These are phyloP conservation scores for Pygoscelis adeliae DNA, from an alignment of 2,113 vertebrate species.

Conservation along the genomic window DNA sequence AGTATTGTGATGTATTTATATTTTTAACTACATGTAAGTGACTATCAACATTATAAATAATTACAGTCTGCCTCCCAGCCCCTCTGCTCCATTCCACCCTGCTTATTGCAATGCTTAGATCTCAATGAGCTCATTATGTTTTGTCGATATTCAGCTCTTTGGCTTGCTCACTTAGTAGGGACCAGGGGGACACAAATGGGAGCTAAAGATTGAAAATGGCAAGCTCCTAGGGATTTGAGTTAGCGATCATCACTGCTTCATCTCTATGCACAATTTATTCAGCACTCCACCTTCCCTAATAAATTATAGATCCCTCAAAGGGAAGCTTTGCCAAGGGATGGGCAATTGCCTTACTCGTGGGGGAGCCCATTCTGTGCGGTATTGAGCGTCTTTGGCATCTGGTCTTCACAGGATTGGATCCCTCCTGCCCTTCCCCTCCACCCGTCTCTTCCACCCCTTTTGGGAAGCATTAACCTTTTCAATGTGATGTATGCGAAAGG, in stretches of 20 bases:
- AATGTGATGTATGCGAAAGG: slow-evolving; percentile 61
- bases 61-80: slow-evolving; percentile 61
- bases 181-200: slow-evolving; percentile 22
- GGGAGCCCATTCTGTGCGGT: neutral
- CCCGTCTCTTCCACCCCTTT: slow-evolving; percentile 29
- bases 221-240: slow-evolving; percentile 49
- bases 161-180: slow-evolving; percentile 39
- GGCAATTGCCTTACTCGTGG: neutral
- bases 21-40: slow-evolving; percentile 63
- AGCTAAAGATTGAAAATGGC: slow-evolving; percentile 64
- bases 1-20: slow-evolving; percentile 50
- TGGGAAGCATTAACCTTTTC: slow-evolving; percentile 70
- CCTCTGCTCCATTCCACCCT: slow-evolving; percentile 65
- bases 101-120: slow-evolving; percentile 67
- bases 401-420: neutral
- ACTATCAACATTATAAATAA: slow-evolving; percentile 71
- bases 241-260: slow-evolving; percentile 7
- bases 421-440: slow-evolving; percentile 13
- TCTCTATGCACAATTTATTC: slow-evolving; percentile 58
- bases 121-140: slow-evolving; percentile 69
- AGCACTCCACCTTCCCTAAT: slow-evolving; percentile 60
- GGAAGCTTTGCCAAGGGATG: slow-evolving; percentile 54
- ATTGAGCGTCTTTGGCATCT: slow-evolving; percentile 49
- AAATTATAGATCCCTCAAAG: slow-evolving; percentile 61
- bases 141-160: slow-evolving; percentile 65